These are phyloP conservation scores for Malacoctenus gilli DNA, from an alignment of 2,797 vertebrate species.

Conservation along the genomic window DNA sequence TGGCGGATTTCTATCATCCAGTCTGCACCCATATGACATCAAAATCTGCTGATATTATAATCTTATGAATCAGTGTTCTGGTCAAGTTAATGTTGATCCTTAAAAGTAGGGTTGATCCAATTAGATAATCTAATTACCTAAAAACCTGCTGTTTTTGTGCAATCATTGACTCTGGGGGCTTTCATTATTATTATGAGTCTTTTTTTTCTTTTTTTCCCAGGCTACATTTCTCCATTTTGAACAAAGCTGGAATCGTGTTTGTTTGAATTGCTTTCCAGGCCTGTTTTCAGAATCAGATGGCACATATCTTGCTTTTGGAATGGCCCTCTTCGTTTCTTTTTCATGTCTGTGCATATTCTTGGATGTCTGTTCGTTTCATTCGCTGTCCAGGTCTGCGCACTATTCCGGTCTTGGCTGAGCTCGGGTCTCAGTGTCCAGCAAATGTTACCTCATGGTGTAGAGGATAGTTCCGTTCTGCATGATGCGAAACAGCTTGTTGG, in stretches of 20 bases:
- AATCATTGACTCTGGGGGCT: constrained; percentile 21
- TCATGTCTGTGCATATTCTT: constrained; percentile 67
- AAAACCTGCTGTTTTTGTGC: constrained; percentile 27
- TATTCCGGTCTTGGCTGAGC: constrained; percentile 73
- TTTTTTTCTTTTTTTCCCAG: constrained; percentile 12
- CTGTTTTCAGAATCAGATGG: constrained; percentile 72
- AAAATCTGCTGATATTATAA: too few relatives aligned
- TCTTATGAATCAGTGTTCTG: neutral
- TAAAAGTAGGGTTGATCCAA: constrained; percentile 29
- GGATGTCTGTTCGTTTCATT: constrained; percentile 67
- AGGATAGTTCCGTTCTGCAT: constrained; percentile 90
- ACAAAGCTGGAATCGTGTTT: constrained; percentile 59
- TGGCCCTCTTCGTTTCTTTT: constrained; percentile 48
- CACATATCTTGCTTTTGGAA: constrained; percentile 62
- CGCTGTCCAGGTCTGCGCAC: constrained; percentile 66
- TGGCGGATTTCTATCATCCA: too few relatives aligned
- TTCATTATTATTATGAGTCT: neutral
- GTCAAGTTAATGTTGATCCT: constrained; percentile 7
- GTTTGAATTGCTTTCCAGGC: constrained; percentile 66
- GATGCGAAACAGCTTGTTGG: constrained; percentile 90
- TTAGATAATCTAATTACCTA: constrained; percentile 23
- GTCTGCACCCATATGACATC: neutral
- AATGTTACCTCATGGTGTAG: constrained; percentile 86
- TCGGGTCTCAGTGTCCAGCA: constrained; percentile 40
- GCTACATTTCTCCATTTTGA: constrained; percentile 47